These are phyloP conservation scores for Caenorhabditis sp. DNA, from an alignment of 2,888 invertebrate genomes.

Conservation along the genomic window DNA sequence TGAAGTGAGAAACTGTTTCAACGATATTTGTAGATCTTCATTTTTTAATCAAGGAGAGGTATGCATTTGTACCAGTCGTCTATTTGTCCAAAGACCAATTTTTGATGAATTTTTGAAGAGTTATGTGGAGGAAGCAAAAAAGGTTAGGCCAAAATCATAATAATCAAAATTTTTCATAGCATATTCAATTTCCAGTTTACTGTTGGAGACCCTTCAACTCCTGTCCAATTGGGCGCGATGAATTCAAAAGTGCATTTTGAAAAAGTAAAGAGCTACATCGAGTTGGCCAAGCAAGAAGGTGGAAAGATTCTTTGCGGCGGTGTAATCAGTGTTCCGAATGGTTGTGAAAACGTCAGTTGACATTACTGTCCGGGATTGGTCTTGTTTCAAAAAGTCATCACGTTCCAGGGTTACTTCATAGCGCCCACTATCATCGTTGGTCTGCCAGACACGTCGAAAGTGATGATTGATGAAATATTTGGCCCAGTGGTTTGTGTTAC, in stretches of 20 bases:
- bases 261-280: conserved; percentile 83
- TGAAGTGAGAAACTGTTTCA: no score
- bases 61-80: conserved; percentile 86
- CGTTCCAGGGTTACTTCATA: conserved; percentile 85
- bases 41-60: conserved; percentile 86
- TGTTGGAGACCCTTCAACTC: conserved; percentile 72
- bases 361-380: no score
- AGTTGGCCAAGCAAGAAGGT: conserved; percentile 84
- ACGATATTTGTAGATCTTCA: conserved; percentile 84
- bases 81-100: conserved; percentile 85
- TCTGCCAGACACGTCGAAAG: conserved; percentile 84
- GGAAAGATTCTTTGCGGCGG: conserved; percentile 84
- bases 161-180: no score
- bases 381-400: no score
- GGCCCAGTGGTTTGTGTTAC: conserved; percentile 85
- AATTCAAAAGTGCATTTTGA: conserved; percentile 84
- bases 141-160: conserved; percentile 63
- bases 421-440: conserved; percentile 85
- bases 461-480: conserved; percentile 86
- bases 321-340: conserved; percentile 80
- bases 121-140: conserved; percentile 80
- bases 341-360: conserved; percentile 81
- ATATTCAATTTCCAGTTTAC: conserved; percentile 65
- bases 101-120: conserved; percentile 84
- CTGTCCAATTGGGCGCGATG: conserved; percentile 84